Evolutionary conservation across 2,113 vertebrate species (phyloP).

Genomic region (western clawed frog (Xenopus tropicalis)): DNA sequence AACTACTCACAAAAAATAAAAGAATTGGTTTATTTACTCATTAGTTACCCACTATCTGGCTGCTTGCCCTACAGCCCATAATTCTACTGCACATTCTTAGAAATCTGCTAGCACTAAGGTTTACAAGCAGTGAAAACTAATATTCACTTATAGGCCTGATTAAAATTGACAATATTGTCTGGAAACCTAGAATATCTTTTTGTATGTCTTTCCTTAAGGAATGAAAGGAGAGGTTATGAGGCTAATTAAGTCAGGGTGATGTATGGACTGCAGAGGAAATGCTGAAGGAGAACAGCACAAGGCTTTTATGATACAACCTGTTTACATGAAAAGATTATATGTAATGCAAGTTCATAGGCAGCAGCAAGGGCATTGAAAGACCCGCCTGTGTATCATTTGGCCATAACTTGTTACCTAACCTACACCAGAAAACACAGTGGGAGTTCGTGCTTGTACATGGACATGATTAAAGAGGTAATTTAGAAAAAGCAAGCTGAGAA

Average conservation of each 20-base stretch:
- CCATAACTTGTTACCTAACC: constrained; percentile 12
- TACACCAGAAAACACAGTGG: constrained; percentile 12
- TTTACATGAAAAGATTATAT: neutral
- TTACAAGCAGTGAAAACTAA: too few species aligned
- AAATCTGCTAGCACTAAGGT: too few species aligned
- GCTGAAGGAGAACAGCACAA: constrained; percentile 24
- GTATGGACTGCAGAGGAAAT: constrained; percentile 19
- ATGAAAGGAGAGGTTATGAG: neutral
- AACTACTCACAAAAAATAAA: too few species aligned
- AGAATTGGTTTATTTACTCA: too few species aligned
- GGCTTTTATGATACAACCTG: neutral
- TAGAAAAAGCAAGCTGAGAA: constrained; percentile 24
- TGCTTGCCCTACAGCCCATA: too few species aligned
- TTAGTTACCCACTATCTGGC: too few species aligned
- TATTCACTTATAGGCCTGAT: too few species aligned
- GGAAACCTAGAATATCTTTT: too few species aligned
- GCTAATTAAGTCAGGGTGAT: constrained; percentile 8
- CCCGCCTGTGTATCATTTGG: neutral
- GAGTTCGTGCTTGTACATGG: constrained; percentile 18
- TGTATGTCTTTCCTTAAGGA: neutral
- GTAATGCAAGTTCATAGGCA: neutral
- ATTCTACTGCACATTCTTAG: too few species aligned
- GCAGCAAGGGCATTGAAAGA: constrained; percentile 16
- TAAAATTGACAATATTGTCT: too few species aligned
- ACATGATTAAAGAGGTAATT: constrained; percentile 43